phyloP scores from a whole-genome alignment of 2,113 vertebrate species.

The Oostethus manadensis region DNA sequence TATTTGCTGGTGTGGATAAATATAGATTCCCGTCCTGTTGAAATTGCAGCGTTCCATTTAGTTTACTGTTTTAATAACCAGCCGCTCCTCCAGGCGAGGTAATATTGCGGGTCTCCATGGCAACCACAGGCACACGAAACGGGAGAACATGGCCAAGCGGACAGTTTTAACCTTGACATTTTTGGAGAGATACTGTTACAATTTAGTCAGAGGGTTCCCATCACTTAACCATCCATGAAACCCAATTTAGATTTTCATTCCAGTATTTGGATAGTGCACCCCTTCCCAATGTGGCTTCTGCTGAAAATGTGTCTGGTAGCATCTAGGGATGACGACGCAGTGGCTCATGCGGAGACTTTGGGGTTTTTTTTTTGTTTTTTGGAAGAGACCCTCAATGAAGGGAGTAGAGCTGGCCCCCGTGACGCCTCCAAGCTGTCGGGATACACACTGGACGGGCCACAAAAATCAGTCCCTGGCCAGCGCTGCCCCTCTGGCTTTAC shows the following conservation, averaged over 20 bases:
- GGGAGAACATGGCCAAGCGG: constrained; percentile 17
- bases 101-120: constrained; percentile 37
- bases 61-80: constrained; percentile 36
- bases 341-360: constrained; percentile 55
- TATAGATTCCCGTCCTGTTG: constrained; percentile 33
- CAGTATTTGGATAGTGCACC: constrained; percentile 30
- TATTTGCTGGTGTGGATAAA: constrained; percentile 21
- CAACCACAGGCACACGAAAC: constrained; percentile 33
- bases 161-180: constrained; percentile 48
- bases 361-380: no score
- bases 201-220: constrained; percentile 48
- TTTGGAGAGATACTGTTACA: constrained; percentile 40
- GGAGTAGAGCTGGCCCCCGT: constrained; percentile 55
- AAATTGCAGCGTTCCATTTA: constrained; percentile 24
- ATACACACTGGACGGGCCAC: constrained; percentile 54
- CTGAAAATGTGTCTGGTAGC: constrained; percentile 40
- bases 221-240: constrained; percentile 39
- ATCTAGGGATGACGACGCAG: constrained; percentile 52
- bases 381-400: no score
- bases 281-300: no score
- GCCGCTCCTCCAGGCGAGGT: constrained; percentile 26
- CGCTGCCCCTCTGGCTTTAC: constrained; percentile 45
- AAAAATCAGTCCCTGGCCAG: constrained; percentile 54
- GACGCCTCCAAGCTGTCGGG: constrained; percentile 52
- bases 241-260: constrained; percentile 41